Conservation (phyloP, 2,888 invertebrate species). For the Drosophila sordidula region DNA sequence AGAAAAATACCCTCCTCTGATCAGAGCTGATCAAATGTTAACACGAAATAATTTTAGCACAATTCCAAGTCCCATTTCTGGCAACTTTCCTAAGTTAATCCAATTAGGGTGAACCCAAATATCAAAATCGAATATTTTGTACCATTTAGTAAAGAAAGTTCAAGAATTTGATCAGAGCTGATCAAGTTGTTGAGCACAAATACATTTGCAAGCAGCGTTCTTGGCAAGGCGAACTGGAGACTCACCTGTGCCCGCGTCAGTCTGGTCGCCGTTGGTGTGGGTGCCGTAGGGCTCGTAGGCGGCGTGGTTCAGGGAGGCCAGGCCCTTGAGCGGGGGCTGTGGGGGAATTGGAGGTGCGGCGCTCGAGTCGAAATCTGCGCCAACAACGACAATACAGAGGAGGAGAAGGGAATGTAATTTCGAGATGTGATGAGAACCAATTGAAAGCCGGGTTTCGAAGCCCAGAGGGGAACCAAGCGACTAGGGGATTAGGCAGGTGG, state of each 20-base stretch:
- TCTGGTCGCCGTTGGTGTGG: conserved; percentile 47
- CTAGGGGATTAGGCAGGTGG: conserved; percentile 17
- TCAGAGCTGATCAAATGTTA: too few species aligned
- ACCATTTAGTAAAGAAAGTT: too few species aligned
- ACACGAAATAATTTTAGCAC: too few species aligned
- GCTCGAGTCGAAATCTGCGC: conserved; percentile 82
- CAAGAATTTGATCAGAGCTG: neutral
- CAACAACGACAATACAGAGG: conserved; percentile 55
- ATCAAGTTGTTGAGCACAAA: conserved; percentile 2
- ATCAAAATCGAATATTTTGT: too few species aligned
- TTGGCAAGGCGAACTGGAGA: conserved; percentile 9
- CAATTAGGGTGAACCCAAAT: neutral
- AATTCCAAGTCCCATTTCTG: too few species aligned
- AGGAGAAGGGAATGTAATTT: conserved; percentile 53
- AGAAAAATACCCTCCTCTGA: too few species aligned
- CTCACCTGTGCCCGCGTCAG: conserved; percentile 52
- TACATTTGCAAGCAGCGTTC: conserved; percentile 10
- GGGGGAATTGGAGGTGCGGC: conserved; percentile 86
- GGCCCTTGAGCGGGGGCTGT: conserved; percentile 88
- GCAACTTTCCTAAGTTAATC: too few species aligned
- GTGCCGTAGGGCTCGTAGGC: conserved; percentile 86
- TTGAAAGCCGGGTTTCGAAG: conserved; percentile 14
- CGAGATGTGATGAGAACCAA: conserved; percentile 50
- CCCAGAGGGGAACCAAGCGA: conserved; percentile 28
- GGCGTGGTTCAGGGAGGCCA: conserved; percentile 79